Conservation (phyloP, 2,113 vertebrate genomes). For the Sitta europaea region DNA sequence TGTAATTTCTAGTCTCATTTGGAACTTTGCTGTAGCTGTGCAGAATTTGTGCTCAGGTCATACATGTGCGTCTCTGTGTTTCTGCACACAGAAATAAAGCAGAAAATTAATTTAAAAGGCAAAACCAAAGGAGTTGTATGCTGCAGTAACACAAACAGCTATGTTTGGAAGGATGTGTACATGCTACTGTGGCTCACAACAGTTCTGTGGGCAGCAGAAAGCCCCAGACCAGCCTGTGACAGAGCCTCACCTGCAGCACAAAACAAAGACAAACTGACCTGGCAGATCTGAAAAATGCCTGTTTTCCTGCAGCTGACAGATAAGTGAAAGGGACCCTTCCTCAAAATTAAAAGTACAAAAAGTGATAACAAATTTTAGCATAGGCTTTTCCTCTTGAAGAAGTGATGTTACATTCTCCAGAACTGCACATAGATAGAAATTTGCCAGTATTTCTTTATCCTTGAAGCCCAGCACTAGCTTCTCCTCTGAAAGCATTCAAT, state of each 20-base stretch:
- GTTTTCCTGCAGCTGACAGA: rapidly evolving
- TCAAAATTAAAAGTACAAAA: not conserved
- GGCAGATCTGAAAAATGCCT: not conserved
- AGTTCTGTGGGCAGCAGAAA: not conserved
- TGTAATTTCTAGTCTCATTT: conserved; percentile 46
- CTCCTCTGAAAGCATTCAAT: not conserved
- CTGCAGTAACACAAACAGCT: not conserved
- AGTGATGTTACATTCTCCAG: not conserved
- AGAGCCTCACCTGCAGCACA: not conserved
- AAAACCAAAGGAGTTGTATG: not conserved
- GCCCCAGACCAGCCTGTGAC: not conserved
- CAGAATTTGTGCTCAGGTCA: conserved; percentile 22
- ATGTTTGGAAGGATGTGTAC: not conserved
- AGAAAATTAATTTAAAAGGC: not conserved
- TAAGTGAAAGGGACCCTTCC: not conserved
- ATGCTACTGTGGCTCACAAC: not conserved
- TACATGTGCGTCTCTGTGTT: not conserved
- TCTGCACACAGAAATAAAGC: not conserved
- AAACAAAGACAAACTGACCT: not conserved
- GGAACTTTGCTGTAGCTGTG: conserved; percentile 12
- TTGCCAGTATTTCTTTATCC: not conserved
- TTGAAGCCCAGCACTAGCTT: not conserved
- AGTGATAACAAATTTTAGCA: not conserved
- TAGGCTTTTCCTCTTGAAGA: not conserved
- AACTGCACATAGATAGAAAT: not conserved